phyloP scores from a whole-genome alignment of 2,797 vertebrate genomes.

The Linurgus olivaceus region DNA sequence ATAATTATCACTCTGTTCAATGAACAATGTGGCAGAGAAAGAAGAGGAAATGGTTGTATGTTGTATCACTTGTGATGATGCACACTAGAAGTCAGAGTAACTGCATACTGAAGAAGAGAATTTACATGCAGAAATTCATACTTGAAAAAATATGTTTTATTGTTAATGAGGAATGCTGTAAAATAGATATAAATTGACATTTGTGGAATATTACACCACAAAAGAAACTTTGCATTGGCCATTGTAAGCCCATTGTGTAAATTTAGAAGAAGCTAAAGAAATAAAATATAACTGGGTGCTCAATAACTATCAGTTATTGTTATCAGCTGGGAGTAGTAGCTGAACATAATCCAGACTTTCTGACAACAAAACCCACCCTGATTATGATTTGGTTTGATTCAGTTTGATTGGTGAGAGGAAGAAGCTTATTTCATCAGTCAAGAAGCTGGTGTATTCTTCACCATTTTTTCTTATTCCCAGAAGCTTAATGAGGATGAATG shows the following conservation, averaged over 20 bases:
- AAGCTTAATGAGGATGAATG: not conserved
- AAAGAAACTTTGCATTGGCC: not conserved
- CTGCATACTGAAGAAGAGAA: constrained; percentile 49
- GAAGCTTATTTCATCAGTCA: constrained; percentile 9
- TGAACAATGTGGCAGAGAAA: constrained; percentile 4
- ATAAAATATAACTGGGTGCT: constrained; percentile 49
- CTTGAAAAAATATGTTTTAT: constrained; percentile 72
- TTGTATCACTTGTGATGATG: constrained; percentile 58
- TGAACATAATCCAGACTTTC: constrained; percentile 30
- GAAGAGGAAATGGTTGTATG: constrained; percentile 54
- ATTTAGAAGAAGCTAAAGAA: constrained; percentile 42
- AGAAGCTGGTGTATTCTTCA: constrained; percentile 18
- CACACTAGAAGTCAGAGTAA: constrained; percentile 45
- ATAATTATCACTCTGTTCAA: constrained; percentile 14
- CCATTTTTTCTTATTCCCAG: not conserved
- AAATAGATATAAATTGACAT: constrained; percentile 27
- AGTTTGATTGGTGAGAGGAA: not conserved
- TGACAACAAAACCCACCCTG: not conserved
- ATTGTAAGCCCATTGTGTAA: constrained; percentile 18
- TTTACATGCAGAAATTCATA: constrained; percentile 64
- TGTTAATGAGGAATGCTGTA: constrained; percentile 28
- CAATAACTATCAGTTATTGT: constrained; percentile 29
- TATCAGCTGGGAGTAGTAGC: not conserved
- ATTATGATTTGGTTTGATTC: not conserved
- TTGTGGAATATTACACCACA: constrained; percentile 10